phyloP scores from a whole-genome alignment of 2,113 vertebrate genomes.

The Urocolius indicus region DNA sequence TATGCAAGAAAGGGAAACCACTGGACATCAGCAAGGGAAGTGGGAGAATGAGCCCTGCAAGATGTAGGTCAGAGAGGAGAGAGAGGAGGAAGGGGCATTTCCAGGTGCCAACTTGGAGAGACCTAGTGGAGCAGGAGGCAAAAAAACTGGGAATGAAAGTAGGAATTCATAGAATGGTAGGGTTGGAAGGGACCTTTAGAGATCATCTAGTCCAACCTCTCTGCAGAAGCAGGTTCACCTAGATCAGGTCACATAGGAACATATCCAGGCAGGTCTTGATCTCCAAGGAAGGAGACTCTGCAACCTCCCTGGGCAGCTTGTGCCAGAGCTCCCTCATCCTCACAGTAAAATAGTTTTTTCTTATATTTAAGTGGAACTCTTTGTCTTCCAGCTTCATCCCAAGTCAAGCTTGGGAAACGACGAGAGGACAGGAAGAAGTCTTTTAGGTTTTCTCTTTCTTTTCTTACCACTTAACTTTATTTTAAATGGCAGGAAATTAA shows the following conservation, averaged over 20 bases:
- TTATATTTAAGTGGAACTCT: too few relatives aligned
- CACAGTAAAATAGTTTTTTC: too few relatives aligned
- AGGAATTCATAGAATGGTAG: too few relatives aligned
- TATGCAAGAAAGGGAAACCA: neutral
- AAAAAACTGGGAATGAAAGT: neutral
- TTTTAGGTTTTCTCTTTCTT: neutral
- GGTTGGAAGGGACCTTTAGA: too few relatives aligned
- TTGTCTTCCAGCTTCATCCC: too few relatives aligned
- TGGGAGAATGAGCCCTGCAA: neutral
- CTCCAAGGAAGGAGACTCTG: too few relatives aligned
- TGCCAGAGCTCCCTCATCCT: too few relatives aligned
- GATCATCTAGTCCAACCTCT: too few relatives aligned
- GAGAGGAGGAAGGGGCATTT: neutral
- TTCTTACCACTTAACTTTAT: neutral
- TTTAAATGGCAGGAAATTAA: neutral
- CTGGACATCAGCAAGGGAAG: accelerated
- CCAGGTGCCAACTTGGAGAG: neutral
- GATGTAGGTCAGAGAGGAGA: neutral
- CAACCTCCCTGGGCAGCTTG: too few relatives aligned
- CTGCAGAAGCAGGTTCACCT: too few relatives aligned
- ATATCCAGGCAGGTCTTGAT: too few relatives aligned
- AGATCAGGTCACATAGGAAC: too few relatives aligned
- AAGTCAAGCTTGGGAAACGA: neutral
- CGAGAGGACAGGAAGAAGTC: neutral
- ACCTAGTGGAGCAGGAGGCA: neutral